Conservation (phyloP, 1,140 invertebrate genomes). For the Micrasema longulum region DNA sequence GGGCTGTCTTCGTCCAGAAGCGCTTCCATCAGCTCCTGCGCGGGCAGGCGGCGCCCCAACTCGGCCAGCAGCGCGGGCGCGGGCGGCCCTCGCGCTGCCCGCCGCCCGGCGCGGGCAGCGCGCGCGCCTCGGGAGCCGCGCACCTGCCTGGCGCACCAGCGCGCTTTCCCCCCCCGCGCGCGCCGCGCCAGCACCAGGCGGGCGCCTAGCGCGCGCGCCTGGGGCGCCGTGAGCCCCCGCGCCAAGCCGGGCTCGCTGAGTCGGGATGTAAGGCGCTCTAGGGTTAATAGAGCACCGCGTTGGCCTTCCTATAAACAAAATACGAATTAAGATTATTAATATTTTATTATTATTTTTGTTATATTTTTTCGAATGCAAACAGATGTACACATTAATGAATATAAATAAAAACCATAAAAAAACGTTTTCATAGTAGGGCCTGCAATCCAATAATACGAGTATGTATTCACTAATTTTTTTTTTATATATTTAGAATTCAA, state of each 20-base stretch:
- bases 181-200: constrained; percentile 32
- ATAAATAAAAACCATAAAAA: no score
- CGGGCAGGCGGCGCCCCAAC: constrained; percentile 60
- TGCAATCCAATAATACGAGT: neutral
- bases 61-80: constrained; percentile 27
- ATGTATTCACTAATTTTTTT: no score
- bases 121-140: constrained; percentile 30
- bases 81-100: constrained; percentile 27
- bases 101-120: constrained; percentile 31
- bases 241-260: constrained; percentile 28
- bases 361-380: neutral
- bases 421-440: neutral
- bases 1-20: constrained; percentile 74
- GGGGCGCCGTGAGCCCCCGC: neutral
- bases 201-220: constrained; percentile 32
- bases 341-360: neutral
- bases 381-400: no score
- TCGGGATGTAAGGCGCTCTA: constrained; percentile 42
- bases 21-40: constrained; percentile 73
- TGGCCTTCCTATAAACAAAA: constrained; percentile 42
- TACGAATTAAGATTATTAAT: neutral
- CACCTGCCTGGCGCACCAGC: constrained; percentile 5
- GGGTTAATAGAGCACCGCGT: constrained; percentile 39
- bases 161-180: constrained; percentile 32
- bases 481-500: no score